A percentile compares a stretch with the other conserved stretches of the same genome.
These are phyloP conservation scores for Tricholaema leucomelas DNA, from an alignment of 2,113 vertebrate genomes.

Conservation along the genomic window DNA sequence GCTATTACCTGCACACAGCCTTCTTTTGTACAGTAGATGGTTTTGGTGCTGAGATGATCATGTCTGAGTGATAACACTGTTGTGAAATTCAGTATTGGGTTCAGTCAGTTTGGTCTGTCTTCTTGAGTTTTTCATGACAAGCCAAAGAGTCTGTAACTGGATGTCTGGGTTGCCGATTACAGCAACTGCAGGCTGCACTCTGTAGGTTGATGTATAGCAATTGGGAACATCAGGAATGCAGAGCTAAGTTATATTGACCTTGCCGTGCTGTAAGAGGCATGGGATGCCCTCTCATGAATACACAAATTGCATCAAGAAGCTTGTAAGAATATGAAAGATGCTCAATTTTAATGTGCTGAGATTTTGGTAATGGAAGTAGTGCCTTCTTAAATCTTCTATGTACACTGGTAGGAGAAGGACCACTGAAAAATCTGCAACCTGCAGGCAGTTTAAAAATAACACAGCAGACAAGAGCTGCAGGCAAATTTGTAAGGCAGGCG, in stretches of 20 bases:
- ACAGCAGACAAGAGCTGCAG: conserved; percentile 58
- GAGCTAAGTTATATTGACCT: not conserved
- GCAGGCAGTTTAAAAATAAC: conserved; percentile 69
- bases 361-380: not conserved
- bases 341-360: not conserved
- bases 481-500: conserved; percentile 43
- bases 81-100: not conserved
- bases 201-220: not conserved
- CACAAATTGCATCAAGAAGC: not conserved
- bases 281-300: not conserved
- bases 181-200: not conserved
- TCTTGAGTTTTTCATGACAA: not conserved
- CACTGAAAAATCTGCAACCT: conserved; percentile 59
- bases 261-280: not conserved
- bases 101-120: not conserved
- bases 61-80: not conserved
- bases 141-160: not conserved
- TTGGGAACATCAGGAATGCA: not conserved
- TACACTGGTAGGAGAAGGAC: not conserved
- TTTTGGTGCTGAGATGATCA: not conserved
- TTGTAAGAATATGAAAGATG: not conserved
- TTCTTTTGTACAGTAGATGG: not conserved
- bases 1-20: not conserved
- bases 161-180: not conserved
- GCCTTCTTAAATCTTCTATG: not conserved